phyloP scores from a whole-genome alignment of 2,888 invertebrate species.

The Pheosia gnoma region DNA sequence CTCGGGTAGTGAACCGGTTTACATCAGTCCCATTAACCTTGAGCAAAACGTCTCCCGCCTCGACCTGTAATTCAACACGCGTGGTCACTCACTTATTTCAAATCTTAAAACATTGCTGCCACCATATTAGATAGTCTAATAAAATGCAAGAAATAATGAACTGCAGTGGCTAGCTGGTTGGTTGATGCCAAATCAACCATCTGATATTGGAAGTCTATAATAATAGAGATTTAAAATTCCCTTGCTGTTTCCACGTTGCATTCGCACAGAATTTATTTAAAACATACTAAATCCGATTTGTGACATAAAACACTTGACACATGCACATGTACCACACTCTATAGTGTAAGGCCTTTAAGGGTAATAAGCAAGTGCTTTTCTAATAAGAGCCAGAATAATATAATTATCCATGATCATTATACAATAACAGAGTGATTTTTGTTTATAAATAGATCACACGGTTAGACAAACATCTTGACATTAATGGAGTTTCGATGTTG shows the following conservation, averaged over 20 bases:
- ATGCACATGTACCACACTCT: constrained; percentile 17
- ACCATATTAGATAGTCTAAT: neutral
- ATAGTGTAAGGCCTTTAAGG: constrained; percentile 22
- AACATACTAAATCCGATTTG: constrained; percentile 25
- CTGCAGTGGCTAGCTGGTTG: constrained; percentile 1
- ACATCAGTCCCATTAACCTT: constrained; percentile 97
- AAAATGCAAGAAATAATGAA: neutral
- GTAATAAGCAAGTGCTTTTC: constrained; percentile 22
- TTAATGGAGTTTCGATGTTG: constrained; percentile 33
- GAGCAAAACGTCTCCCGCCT: constrained; percentile 96
- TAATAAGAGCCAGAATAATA: constrained; percentile 16
- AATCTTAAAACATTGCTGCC: constrained; percentile 31
- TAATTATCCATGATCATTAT: constrained; percentile 18
- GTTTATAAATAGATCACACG: constrained; percentile 12
- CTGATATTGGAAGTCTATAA: constrained; percentile 2
- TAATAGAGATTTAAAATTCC: constrained; percentile 18
- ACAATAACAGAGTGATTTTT: constrained; percentile 16
- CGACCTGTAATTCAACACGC: constrained; percentile 88
- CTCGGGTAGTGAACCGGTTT: constrained; percentile 95
- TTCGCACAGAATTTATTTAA: constrained; percentile 6
- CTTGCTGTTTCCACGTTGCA: constrained; percentile 15
- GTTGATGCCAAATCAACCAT: no score
- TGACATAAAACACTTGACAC: constrained; percentile 26
- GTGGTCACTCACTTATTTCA: constrained; percentile 47
- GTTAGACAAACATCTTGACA: constrained; percentile 31